These are phyloP conservation scores for Alouatta palliata DNA, from an alignment of 2,113 vertebrate species.

Conservation along the genomic window DNA sequence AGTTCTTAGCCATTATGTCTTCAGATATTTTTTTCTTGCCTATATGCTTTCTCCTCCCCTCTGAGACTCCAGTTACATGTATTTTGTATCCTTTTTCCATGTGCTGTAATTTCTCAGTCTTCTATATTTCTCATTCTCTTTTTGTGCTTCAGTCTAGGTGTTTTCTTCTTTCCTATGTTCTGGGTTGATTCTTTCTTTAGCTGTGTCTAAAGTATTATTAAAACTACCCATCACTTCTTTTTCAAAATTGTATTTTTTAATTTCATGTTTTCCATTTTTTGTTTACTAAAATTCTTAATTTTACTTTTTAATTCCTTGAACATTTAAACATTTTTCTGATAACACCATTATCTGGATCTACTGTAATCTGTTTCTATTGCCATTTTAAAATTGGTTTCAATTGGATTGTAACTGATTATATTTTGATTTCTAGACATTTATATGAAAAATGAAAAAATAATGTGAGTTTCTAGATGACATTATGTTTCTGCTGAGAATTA, in stretches of 20 bases:
- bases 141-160: not conserved
- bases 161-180: not conserved
- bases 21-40: not conserved
- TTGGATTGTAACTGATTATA: not conserved
- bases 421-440: not conserved
- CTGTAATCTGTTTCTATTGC: not conserved
- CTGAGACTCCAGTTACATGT: not conserved
- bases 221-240: not conserved
- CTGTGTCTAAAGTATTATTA: not conserved
- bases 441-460: constrained; percentile 13
- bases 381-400: not conserved
- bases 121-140: not conserved
- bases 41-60: not conserved
- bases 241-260: not conserved
- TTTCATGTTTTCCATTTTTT: not conserved
- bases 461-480: not conserved
- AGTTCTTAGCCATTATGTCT: not conserved
- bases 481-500: not conserved
- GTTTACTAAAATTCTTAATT: not conserved
- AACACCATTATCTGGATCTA: not conserved
- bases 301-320: not conserved
- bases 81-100: not conserved
- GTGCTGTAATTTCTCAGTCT: not conserved
- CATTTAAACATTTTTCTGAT: not conserved
- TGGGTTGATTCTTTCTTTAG: not conserved